phyloP scores from a whole-genome alignment of 2,113 vertebrate genomes.

The Eupsittula cactorum region DNA sequence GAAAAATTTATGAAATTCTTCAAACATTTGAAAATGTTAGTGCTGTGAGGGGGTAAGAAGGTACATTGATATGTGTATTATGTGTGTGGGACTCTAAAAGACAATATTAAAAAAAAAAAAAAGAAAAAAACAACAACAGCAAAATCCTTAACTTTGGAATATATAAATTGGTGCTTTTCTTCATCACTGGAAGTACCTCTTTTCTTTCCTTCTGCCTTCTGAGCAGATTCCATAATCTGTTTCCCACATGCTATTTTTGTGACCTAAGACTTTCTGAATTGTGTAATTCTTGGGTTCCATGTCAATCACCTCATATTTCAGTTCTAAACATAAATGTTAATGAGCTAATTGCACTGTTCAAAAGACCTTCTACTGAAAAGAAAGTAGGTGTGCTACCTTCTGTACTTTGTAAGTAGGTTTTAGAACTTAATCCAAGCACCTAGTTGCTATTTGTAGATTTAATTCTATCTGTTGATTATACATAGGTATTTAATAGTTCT shows the following conservation, averaged over 20 bases:
- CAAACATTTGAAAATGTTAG: background rate
- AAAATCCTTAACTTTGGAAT: background rate
- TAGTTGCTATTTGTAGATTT: background rate
- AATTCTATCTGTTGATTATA: background rate
- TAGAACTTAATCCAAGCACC: background rate
- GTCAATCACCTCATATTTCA: constrained; percentile 9
- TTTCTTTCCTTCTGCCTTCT: background rate
- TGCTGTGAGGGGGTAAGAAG: background rate
- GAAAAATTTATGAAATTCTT: background rate
- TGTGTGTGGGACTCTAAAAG: background rate
- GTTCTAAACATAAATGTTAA: constrained; percentile 37
- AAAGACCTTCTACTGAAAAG: background rate
- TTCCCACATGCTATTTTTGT: constrained; percentile 3
- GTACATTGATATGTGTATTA: background rate
- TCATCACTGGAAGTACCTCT: background rate
- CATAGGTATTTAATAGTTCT: background rate
- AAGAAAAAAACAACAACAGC: background rate
- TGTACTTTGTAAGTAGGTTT: background rate
- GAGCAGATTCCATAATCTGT: background rate
- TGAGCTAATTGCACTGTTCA: constrained; percentile 19
- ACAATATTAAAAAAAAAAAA: background rate
- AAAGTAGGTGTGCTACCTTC: background rate
- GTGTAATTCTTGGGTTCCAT: constrained; percentile 1
- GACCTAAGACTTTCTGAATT: constrained; percentile 2
- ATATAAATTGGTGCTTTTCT: background rate